Evolutionary conservation across 2,888 invertebrate genomes (phyloP).

Genomic region (Calameuta idolon): DNA sequence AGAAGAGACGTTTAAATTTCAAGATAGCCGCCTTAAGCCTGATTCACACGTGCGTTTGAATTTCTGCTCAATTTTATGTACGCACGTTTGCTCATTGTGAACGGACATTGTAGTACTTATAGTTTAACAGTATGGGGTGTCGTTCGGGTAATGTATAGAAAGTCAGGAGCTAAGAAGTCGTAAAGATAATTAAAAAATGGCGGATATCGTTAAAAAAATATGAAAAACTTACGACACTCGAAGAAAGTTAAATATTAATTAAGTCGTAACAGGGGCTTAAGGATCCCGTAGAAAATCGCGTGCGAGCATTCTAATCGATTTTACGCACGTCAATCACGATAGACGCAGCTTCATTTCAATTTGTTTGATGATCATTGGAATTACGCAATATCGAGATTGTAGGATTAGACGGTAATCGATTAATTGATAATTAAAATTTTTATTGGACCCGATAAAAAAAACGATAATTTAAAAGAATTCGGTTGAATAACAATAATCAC

Average conservation of each 20-base stretch:
- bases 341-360: background rate
- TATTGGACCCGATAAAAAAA: background rate
- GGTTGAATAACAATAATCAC: background rate
- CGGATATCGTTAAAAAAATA: background rate
- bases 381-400: background rate
- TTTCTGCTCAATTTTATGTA: too few relatives aligned
- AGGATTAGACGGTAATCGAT: background rate
- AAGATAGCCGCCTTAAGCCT: background rate
- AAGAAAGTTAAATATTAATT: background rate
- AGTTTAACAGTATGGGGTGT: background rate
- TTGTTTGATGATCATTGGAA: background rate
- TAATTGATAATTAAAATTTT: background rate
- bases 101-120: background rate
- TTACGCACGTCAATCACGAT: background rate
- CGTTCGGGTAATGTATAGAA: background rate
- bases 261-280: background rate
- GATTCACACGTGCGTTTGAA: background rate
- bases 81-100: too few relatives aligned
- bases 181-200: background rate
- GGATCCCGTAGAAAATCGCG: background rate
- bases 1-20: background rate
- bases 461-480: background rate
- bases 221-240: too few relatives aligned
- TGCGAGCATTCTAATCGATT: background rate
- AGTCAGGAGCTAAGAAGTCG: background rate